These are phyloP conservation scores for Archegozetes longisetosus DNA, from an alignment of 1,140 invertebrate genomes.

Conservation along the genomic window DNA sequence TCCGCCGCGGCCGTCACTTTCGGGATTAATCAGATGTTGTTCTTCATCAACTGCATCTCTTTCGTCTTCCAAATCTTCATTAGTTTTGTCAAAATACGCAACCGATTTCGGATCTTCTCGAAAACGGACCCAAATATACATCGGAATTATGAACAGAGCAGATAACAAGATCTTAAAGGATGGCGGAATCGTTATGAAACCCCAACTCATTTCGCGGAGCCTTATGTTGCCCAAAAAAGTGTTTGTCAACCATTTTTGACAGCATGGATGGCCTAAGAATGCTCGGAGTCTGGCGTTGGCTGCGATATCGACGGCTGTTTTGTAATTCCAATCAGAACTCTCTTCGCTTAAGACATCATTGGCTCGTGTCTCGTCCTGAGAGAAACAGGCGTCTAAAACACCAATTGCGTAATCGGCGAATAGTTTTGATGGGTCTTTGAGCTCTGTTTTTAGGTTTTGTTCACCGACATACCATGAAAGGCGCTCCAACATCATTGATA, in stretches of 20 bases:
- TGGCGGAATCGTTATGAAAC: constrained; percentile 25
- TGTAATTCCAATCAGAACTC: constrained; percentile 30
- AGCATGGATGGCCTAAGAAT: constrained; percentile 33
- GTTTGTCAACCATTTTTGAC: constrained; percentile 32
- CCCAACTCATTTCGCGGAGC: constrained; percentile 29
- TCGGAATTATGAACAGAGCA: constrained; percentile 31
- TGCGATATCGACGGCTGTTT: constrained; percentile 25
- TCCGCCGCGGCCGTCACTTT: neutral
- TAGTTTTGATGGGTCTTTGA: constrained; percentile 25
- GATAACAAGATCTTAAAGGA: constrained; percentile 30
- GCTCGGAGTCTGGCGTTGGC: constrained; percentile 18
- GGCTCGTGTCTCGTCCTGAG: constrained; percentile 25
- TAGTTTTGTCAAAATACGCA: neutral
- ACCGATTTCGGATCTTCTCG: neutral
- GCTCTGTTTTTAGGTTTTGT: constrained; percentile 20
- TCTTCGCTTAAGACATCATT: constrained; percentile 28
- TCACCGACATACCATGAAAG: constrained; percentile 22
- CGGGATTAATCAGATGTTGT: neutral
- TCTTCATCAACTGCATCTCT: neutral
- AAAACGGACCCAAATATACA: constrained; percentile 31
- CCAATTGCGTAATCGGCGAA: constrained; percentile 32
- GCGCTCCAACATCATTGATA: constrained; percentile 24
- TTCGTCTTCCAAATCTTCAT: constrained; percentile 4
- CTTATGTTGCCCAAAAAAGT: constrained; percentile 29
- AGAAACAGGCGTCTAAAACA: constrained; percentile 30